Evolutionary conservation across 2,797 vertebrate genomes (phyloP).

Genomic region (Pempheris klunzingeri): DNA sequence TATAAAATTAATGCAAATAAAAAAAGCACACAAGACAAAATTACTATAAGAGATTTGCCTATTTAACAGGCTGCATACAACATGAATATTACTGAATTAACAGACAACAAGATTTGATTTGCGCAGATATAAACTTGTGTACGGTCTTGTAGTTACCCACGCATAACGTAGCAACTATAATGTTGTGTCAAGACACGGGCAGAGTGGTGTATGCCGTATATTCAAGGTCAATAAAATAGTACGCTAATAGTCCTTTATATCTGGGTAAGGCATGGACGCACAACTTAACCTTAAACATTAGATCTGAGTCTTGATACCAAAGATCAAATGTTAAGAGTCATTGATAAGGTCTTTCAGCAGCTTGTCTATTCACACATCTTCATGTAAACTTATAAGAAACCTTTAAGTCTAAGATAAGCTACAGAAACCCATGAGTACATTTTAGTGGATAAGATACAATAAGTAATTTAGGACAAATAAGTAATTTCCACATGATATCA

Average conservation of each 20-base stretch:
- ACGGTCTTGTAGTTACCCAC: constrained; percentile 26
- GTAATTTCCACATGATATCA: constrained; percentile 43
- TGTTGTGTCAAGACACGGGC: constrained; percentile 7
- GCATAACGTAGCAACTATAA: constrained; percentile 34
- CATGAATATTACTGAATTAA: constrained; percentile 12
- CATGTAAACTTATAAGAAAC: constrained; percentile 24
- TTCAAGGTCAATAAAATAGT: constrained; percentile 19
- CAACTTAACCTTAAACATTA: constrained; percentile 29
- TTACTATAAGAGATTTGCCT: constrained; percentile 14
- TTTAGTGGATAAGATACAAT: constrained; percentile 27
- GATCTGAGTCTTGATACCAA: constrained; percentile 66
- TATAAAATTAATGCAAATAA: constrained; percentile 14
- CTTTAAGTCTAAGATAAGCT: constrained; percentile 34
- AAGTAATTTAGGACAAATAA: constrained; percentile 38
- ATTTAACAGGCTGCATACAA: constrained; percentile 25
- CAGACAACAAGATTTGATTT: constrained; percentile 7
- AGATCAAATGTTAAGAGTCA: constrained; percentile 56
- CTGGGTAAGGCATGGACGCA: constrained; percentile 32
- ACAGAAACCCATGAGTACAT: constrained; percentile 7
- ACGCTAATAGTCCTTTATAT: constrained; percentile 23
- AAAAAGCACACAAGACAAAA: constrained; percentile 4
- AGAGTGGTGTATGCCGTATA: background rate
- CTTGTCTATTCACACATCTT: constrained; percentile 27
- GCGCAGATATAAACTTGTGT: background rate
- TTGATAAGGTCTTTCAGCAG: constrained; percentile 1